Evolutionary conservation across 1,140 invertebrate species (phyloP), one percentile per base, ranked within the genome.

Genomic region (Littorina saxatilis): DNA sequence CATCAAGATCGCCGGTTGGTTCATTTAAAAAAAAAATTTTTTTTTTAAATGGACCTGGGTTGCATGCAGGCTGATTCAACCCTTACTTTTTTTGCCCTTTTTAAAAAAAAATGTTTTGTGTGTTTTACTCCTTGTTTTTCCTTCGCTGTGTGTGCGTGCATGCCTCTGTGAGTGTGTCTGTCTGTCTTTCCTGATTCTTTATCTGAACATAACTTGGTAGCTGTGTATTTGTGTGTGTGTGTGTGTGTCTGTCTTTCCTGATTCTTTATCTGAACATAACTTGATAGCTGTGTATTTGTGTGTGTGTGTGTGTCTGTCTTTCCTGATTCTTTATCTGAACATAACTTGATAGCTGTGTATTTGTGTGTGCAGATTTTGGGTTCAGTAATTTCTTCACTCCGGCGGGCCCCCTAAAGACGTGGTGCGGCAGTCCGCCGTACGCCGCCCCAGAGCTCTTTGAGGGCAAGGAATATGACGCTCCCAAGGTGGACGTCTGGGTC

Each of bases 351-450:
- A n/a, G 55, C n/a, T 58, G 9, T 58, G n/a, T 37, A 35, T 68
- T 17, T 3, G 7, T 68, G 35, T n/a, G 66, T 90, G 97, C 98
- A 82, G 99, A 99, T 94, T 99, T 99, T 94, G 99, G 99, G 72
- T 99, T 99, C 94, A 99, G 98, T 89, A 99, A 99, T 94, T 98
- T 99, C 94, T 99, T 99, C 93, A 98, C 96, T 66, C 97, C 97
- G 40, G 98, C 98, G 84, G 97, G 96, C 86, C 99, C 98, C 93
- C 94, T 99, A 88, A 98, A 99, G 92, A 99, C 98, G 55, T 99
- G 98, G 98, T 99, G 98, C 93, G 97, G 97, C 1, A 98, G 96
- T 61, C 98, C 98, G n/a, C 98, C 98, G 32, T 99, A 99, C 93
- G 98, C 98, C 75, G 98, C 98, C 27, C 98, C 98, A 29, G 98